Evolutionary conservation across 37 sponge, comb jelly and placozoan species (phyloP), one percentile per base, ranked within the genome.

Genomic region (Lycopodina hypogea): DNA sequence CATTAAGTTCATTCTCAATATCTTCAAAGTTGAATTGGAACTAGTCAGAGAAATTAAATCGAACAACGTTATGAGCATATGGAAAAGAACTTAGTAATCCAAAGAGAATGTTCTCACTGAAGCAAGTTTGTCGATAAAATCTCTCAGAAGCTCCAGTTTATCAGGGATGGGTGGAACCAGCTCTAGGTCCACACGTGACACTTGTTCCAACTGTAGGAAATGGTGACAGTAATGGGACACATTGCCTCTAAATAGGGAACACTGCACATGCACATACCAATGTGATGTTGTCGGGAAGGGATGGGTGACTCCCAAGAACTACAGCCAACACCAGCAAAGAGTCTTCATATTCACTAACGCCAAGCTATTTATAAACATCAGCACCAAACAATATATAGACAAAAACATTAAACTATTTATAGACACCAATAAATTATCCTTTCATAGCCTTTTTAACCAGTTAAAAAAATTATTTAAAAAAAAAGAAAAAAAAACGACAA

Each of bases 91-190:
- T n/a, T n/a, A n/a, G n/a, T n/a, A n/a, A n/a, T n/a, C n/a, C n/a
- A n/a, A n/a, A n/a, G n/a, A 45, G 9, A 45, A 45, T 9, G 9
- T 4, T 45, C 9, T 45, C 9, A 45, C 48, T 9, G 48, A 45
- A 12, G 48, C 48, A 45, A 30, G 22, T 19, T 6, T 17, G 22
- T 41, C 48, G 39, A 77, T 3, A 11, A 64, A 29, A 29, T 42
- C 22, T 42, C 39, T 7, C 64, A 63, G 42, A 26, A 63, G 48
- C 30, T 77, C 29, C 28, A 77, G 50, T 41, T 64, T 64, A 28
- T 23, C 32, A 15, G 59, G 77, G 22, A 77, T 36, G 1, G 64
- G 63, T 24, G 77, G 77, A 1, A 77, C 77, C 64, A 77, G 48
- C 18, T 63, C 40, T 2, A 77, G 77, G 60, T 77, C 77, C 30